Conservation (phyloP, 2,113 vertebrate species). For the Montifringilla adamsi region DNA sequence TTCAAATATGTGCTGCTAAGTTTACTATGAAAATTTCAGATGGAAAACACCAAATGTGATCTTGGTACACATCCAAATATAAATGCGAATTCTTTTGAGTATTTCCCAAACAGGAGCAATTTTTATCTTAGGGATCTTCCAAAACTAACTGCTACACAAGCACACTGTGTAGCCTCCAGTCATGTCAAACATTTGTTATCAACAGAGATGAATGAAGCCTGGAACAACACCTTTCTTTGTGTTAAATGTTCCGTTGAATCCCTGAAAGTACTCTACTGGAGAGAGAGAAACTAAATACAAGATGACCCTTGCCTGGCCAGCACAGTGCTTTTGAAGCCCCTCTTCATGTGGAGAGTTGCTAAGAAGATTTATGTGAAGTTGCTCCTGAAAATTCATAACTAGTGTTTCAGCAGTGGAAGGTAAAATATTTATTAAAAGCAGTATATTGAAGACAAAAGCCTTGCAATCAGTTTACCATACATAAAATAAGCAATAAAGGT, state of each 20-base stretch:
- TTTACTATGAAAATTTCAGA: constrained; percentile 46
- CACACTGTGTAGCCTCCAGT: background rate
- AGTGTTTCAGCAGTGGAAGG: background rate
- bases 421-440: background rate
- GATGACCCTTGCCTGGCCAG: background rate
- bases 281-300: constrained; percentile 23
- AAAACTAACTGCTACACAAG: background rate
- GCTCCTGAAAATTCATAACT: constrained; percentile 14
- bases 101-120: constrained; percentile 14
- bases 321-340: background rate
- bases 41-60: constrained; percentile 51
- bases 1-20: background rate
- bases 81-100: constrained; percentile 44
- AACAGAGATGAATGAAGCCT: background rate
- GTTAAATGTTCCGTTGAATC: background rate
- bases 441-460: background rate
- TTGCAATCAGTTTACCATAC: background rate
- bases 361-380: background rate
- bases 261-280: background rate
- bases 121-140: background rate
- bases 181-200: background rate
- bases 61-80: constrained; percentile 51
- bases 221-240: constrained; percentile 17
- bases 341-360: background rate
- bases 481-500: background rate